Conservation (phyloP, 2,888 invertebrate genomes). For the Tipula lateralis region DNA sequence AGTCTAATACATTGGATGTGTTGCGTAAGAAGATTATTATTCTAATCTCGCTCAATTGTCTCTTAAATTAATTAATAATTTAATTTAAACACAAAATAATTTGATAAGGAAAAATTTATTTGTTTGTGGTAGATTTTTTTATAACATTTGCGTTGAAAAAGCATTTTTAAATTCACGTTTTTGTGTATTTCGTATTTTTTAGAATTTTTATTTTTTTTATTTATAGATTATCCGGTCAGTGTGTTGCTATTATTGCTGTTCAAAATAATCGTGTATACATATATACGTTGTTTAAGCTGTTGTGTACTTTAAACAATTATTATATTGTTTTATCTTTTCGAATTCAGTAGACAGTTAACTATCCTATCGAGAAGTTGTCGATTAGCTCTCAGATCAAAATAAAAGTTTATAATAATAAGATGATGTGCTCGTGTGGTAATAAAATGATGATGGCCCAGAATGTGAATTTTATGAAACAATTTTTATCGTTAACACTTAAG, state of each 20-base stretch:
- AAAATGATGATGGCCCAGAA: neutral
- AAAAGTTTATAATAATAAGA: neutral
- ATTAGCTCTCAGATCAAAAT: neutral
- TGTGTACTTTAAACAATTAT: neutral
- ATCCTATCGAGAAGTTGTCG: neutral
- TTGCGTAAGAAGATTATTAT: constrained; percentile 8
- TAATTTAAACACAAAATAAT: neutral
- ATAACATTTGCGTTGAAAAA: neutral
- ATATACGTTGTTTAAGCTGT: neutral
- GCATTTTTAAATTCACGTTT: neutral
- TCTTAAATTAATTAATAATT: neutral
- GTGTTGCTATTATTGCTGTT: neutral
- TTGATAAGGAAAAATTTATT: neutral
- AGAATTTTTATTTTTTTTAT: neutral
- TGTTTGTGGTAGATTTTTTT: neutral
- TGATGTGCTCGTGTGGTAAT: neutral
- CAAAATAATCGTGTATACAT: neutral
- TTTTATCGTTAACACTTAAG: neutral
- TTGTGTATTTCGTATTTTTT: neutral
- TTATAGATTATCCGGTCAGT: constrained; percentile 11
- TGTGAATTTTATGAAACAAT: neutral
- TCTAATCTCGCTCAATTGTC: neutral
- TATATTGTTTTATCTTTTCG: constrained; percentile 14
- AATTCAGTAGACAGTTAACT: neutral
- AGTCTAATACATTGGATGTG: neutral